Evolutionary conservation across 2,113 vertebrate genomes (phyloP).

Genomic region (Corapipo altera): DNA sequence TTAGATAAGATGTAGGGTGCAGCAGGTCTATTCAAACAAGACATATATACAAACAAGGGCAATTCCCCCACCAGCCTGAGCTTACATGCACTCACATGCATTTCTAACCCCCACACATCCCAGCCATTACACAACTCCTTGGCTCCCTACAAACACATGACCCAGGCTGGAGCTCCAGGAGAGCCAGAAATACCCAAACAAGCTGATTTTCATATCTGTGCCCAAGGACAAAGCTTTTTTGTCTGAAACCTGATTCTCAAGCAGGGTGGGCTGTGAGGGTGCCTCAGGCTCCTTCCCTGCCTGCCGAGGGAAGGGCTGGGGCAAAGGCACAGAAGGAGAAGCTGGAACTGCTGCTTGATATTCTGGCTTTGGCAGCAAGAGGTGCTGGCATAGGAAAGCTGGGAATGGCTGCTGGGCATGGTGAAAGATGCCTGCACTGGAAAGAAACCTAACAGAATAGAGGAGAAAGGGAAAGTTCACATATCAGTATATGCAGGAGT

Average conservation of each 20-base stretch:
- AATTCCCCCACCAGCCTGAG: not conserved
- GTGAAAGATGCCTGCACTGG: not conserved
- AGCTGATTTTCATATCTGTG: slow-evolving; percentile 45
- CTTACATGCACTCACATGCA: not conserved
- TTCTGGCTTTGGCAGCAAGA: not conserved
- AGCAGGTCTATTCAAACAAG: not conserved
- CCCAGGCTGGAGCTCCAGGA: not conserved
- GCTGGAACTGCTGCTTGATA: not conserved
- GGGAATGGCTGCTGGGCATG: not conserved
- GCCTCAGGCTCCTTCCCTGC: not conserved
- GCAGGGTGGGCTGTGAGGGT: not conserved
- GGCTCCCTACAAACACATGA: not conserved
- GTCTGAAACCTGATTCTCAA: slow-evolving; percentile 46
- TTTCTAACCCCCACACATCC: not conserved
- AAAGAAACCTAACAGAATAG: not conserved
- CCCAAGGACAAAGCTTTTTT: slow-evolving; percentile 19
- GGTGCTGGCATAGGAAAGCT: not conserved
- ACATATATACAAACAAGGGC: not conserved
- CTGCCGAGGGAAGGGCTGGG: not conserved
- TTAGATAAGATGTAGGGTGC: not conserved
- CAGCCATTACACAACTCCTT: not conserved
- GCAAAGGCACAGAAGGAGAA: not conserved
- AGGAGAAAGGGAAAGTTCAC: not conserved
- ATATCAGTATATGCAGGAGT: rapidly evolving
- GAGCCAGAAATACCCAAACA: not conserved